phyloP scores from a whole-genome alignment of 2,797 vertebrate species.

The Salarias fasciatus region DNA sequence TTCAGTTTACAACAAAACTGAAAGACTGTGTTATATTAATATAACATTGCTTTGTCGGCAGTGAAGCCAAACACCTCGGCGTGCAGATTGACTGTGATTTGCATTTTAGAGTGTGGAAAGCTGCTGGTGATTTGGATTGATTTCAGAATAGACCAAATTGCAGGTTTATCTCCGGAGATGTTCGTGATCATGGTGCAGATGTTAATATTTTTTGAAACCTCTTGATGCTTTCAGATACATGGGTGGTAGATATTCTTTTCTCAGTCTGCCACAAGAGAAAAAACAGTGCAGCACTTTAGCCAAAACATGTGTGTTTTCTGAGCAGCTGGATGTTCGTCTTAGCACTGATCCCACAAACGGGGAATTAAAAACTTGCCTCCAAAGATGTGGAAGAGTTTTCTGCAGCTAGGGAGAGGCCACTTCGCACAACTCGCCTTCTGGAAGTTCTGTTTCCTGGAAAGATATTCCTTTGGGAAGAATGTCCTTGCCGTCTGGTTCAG shows the following conservation, averaged over 20 bases:
- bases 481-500: conserved; percentile 79
- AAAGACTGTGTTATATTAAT: too few relatives aligned
- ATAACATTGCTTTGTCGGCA: conserved; percentile 55
- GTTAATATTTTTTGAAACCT: neutral
- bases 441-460: conserved; percentile 81
- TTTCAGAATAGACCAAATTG: conserved; percentile 35
- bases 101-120: conserved; percentile 36
- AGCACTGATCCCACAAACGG: neutral
- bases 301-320: neutral
- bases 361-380: conserved; percentile 69
- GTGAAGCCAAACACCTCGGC: conserved; percentile 49
- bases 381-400: conserved; percentile 81
- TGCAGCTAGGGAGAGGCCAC: conserved; percentile 84
- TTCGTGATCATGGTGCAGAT: conserved; percentile 44
- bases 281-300: too few relatives aligned
- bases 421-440: conserved; percentile 83
- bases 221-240: too few relatives aligned
- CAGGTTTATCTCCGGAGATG: conserved; percentile 17
- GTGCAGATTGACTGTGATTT: conserved; percentile 52
- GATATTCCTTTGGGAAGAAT: conserved; percentile 83
- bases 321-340: neutral
- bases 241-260: too few relatives aligned
- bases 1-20: too few relatives aligned
- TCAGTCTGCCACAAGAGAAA: neutral
- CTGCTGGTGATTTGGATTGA: conserved; percentile 31